Base-by-base conservation (phyloP, 1,140 invertebrate genomes). In the Hormaphis cornu region DNA sequence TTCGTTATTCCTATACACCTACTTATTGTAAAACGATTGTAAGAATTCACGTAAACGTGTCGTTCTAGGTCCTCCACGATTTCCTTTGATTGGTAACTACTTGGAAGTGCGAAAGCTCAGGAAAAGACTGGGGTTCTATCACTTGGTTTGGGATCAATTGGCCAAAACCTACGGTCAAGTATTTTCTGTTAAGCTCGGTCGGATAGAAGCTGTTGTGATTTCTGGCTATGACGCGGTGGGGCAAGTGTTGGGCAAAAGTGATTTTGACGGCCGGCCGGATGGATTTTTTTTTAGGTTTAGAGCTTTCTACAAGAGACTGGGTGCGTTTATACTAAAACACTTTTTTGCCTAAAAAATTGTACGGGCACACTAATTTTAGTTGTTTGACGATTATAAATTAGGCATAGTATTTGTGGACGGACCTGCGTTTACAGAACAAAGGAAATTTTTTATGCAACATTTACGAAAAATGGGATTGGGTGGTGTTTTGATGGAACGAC, bases 221-320 rank as follows among this genome's bases (percentile, higher is more conserved):
- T 84, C 82, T n/a, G 83, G 84, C 1, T 79, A 81, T 70, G 80
- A 84, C 44, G 76, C 82, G 1, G 82, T 87, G 0, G 84, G 81
- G 71, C 83, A 87, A 73, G 81, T 84, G 8, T 77, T 84, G 1
- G 77, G 78, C 2, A 80, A 78, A 40, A 84, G 87, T 8, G 84
- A 86, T 48, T 87, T 89, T 69, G 82, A 86, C 48, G 86, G 84
- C 4, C 80, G 88, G 70, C 88, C 88, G 0, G 81, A 86, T 75
- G 86, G 86, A 56, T 86, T 86, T 72, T 84, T 87, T 74, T 86
- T 86, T 71, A 77, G 80, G 35, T 76, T 86, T 22, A 78, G 87
- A 71, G 80, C 84, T 0, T 84, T 85, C 72, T 85, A 84, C 24
- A 82, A 85, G 75, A 80, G 84, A 76, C 78, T 82, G 72, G 86